Conservation (phyloP, 2,888 invertebrate species). For the Therioaphis trifolii region DNA sequence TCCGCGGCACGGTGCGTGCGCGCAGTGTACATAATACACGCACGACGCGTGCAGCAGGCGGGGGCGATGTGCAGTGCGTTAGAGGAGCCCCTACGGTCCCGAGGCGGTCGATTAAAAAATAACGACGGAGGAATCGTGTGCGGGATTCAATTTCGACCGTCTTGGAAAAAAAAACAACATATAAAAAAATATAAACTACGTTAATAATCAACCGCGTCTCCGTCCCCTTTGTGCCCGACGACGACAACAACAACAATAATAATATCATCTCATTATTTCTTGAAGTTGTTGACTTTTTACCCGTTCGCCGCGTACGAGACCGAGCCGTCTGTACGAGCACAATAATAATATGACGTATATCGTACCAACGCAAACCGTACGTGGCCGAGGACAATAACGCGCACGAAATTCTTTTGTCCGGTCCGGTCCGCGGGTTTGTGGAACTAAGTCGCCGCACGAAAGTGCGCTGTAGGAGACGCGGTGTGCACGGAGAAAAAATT, state of each 20-base stretch:
- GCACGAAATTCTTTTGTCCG: background rate
- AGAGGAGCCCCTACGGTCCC: slow-evolving; percentile 10
- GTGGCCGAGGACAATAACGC: background rate
- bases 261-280: slow-evolving; percentile 4
- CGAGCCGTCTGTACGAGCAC: too few species aligned
- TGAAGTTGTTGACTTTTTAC: background rate
- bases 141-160: slow-evolving; percentile 52
- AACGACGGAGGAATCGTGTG: slow-evolving; percentile 25
- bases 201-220: background rate
- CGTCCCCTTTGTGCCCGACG: too few species aligned
- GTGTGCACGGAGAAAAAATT: background rate
- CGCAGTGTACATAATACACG: too few species aligned
- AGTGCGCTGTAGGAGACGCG: too few species aligned
- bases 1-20: background rate
- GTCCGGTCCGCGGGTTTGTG: background rate
- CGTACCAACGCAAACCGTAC: too few species aligned
- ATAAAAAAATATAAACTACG: background rate
- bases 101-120: slow-evolving; percentile 56
- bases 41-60: background rate
- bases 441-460: background rate
- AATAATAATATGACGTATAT: too few species aligned
- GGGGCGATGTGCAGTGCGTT: background rate
- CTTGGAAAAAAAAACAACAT: background rate
- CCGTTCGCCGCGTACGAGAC: background rate
- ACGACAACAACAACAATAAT: background rate